Percentiles rank a stretch among this genome's conserved stretches.
Conservation (phyloP, 2,888 invertebrate species). For the Cataglyphis livida region DNA sequence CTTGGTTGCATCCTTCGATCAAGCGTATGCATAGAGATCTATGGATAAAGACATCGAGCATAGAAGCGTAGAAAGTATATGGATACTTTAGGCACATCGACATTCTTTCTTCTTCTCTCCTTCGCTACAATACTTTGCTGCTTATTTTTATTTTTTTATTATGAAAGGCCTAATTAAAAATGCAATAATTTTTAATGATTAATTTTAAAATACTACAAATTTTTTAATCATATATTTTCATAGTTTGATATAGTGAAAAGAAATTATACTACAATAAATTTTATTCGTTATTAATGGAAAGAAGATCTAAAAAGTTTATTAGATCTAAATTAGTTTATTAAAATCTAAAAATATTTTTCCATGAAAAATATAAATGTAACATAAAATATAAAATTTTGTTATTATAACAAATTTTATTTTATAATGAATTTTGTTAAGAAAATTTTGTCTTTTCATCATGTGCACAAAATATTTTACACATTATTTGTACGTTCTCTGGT, state of each 20-base stretch:
- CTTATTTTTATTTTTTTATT: not conserved
- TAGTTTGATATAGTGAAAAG: not conserved
- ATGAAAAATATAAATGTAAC: not conserved
- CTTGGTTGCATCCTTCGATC: slow-evolving; percentile 45
- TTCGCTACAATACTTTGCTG: not conserved
- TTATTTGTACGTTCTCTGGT: not conserved
- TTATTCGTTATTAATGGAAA: not conserved
- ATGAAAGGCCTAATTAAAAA: not conserved
- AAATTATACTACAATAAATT: not conserved
- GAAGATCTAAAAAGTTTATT: not conserved
- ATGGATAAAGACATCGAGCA: slow-evolving; percentile 8
- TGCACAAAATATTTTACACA: not conserved
- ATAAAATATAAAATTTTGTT: not conserved
- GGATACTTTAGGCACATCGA: slow-evolving; percentile 6
- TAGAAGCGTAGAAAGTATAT: not conserved
- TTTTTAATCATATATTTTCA: not conserved
- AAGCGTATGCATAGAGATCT: slow-evolving; percentile 43
- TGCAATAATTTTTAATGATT: not conserved
- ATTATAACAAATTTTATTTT: not conserved
- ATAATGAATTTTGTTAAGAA: no score
- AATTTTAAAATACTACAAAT: not conserved
- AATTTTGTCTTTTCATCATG: not conserved
- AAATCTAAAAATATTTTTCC: not conserved
- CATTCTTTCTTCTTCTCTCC: not conserved
- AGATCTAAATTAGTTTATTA: no score